phyloP scores from a whole-genome alignment of 2,113 vertebrate species.

The Rattus norvegicus region DNA sequence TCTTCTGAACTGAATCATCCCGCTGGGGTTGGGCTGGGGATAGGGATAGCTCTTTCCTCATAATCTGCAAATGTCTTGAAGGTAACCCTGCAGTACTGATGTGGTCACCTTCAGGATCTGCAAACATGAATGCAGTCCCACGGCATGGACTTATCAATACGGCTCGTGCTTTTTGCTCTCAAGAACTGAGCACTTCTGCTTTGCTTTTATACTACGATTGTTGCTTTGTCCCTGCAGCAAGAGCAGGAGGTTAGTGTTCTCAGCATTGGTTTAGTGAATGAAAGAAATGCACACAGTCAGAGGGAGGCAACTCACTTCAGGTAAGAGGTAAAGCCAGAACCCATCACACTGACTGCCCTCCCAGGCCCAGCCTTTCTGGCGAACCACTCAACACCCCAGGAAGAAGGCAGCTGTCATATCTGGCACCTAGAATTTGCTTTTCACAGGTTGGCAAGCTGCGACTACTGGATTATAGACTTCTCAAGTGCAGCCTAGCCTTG shows the following conservation, averaged over 20 bases:
- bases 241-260: not conserved
- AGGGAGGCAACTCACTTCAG: not conserved
- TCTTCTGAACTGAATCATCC: not conserved
- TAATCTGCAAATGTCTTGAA: not conserved
- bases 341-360: accelerated
- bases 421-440: conserved; percentile 22
- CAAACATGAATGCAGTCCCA: not conserved
- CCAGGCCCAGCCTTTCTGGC: not conserved
- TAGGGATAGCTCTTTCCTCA: not conserved
- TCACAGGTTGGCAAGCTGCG: conserved; percentile 25
- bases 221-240: not conserved
- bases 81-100: not conserved
- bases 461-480: conserved; percentile 4
- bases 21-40: no score
- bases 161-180: not conserved
- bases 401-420: not conserved
- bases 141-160: not conserved
- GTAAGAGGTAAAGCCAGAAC: not conserved
- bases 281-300: not conserved
- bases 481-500: conserved; percentile 4
- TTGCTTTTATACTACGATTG: not conserved
- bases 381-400: not conserved
- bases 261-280: not conserved
- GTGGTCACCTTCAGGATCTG: not conserved
- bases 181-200: not conserved